phyloP scores from a whole-genome alignment of 2,888 invertebrate species.

The Bellardia pandia region DNA sequence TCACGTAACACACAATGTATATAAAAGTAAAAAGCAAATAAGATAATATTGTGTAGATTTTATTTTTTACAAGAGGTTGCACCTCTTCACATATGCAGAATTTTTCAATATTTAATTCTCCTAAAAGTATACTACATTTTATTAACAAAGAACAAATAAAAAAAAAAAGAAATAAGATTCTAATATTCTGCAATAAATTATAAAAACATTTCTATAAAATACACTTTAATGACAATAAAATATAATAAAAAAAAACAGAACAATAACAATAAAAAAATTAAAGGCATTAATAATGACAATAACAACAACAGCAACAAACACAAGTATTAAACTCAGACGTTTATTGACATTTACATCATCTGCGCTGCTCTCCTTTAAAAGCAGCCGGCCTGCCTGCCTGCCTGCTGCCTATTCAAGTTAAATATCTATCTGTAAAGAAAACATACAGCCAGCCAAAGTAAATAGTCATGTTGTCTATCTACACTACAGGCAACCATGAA shows the following conservation, averaged over 20 bases:
- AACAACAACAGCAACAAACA: slow-evolving; percentile 19
- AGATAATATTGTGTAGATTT: background rate
- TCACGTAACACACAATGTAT: no score
- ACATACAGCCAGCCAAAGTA: slow-evolving; percentile 33
- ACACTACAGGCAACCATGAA: slow-evolving; percentile 54
- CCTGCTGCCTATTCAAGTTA: slow-evolving; percentile 8
- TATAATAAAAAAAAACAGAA: slow-evolving; percentile 24
- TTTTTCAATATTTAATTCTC: background rate
- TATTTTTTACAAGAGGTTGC: background rate
- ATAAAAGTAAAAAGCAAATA: no score
- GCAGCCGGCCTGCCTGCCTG: no score
- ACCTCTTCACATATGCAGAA: background rate
- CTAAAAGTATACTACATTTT: slow-evolving; percentile 38
- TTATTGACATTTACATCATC: slow-evolving; percentile 56
- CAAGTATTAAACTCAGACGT: slow-evolving; percentile 49
- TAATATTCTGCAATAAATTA: background rate
- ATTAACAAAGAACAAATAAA: background rate
- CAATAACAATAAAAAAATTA: slow-evolving; percentile 10
- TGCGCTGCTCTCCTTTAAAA: slow-evolving; percentile 4
- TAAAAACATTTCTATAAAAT: background rate
- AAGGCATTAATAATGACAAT: slow-evolving; percentile 12
- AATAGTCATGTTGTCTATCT: slow-evolving; percentile 20
- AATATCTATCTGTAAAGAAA: background rate
- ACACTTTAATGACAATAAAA: background rate
- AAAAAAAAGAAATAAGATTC: background rate